These are phyloP conservation scores for Crocallis elinguaria DNA, from an alignment of 2,888 invertebrate species.

Conservation along the genomic window DNA sequence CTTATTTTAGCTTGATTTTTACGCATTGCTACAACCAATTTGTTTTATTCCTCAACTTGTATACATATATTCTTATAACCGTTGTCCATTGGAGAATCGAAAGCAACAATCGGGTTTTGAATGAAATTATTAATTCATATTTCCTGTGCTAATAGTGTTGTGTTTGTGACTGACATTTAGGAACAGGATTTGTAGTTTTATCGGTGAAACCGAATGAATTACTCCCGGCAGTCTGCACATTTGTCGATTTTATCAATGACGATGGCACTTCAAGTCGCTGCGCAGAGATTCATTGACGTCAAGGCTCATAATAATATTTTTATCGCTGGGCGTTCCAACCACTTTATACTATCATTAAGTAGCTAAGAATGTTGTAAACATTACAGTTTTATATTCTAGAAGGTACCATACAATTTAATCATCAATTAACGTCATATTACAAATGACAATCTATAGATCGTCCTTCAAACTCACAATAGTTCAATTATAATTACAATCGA, in stretches of 20 bases:
- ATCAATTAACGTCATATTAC: conserved; percentile 25
- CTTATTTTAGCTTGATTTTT: too few relatives aligned
- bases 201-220: background rate
- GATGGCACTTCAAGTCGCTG: background rate
- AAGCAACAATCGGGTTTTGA: background rate
- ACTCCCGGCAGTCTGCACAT: too few relatives aligned
- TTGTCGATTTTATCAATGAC: background rate
- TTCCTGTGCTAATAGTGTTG: background rate
- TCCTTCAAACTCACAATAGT: conserved; percentile 61
- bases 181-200: background rate
- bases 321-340: background rate
- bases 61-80: background rate
- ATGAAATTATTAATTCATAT: background rate
- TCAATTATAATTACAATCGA: conserved; percentile 59
- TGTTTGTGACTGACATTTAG: background rate
- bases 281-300: background rate
- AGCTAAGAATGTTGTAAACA: too few relatives aligned
- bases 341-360: background rate
- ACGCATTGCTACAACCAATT: too few relatives aligned
- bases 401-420: conserved; percentile 11
- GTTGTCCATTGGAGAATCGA: background rate
- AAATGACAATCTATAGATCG: conserved; percentile 46
- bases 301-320: background rate
- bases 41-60: background rate
- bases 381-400: background rate